A percentile compares a stretch with the other conserved stretches of the same genome.
phyloP scores from a whole-genome alignment of 2,888 invertebrate species.

The Brachylomia viminalis region DNA sequence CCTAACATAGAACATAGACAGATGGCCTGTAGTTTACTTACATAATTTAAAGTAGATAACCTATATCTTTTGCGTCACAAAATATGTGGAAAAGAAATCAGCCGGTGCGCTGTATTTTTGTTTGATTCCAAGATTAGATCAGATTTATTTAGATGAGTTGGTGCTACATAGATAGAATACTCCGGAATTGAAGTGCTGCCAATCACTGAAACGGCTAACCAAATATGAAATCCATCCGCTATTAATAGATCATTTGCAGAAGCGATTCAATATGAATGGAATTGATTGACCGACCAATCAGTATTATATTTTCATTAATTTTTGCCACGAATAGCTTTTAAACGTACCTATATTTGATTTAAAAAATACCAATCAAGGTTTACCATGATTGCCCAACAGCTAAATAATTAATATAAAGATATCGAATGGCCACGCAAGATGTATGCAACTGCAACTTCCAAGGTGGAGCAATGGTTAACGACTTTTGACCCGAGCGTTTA shows the following conservation, averaged over 20 bases:
- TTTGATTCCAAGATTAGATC: conserved; percentile 41
- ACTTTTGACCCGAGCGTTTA: conserved; percentile 14
- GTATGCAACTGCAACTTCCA: conserved; percentile 26
- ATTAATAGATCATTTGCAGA: conserved; percentile 57
- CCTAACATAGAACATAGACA: no score
- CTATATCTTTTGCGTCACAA: conserved; percentile 9
- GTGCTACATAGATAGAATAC: conserved; percentile 17
- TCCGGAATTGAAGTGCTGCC: conserved; percentile 41
- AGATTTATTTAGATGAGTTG: conserved; percentile 26
- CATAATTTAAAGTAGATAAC: conserved; percentile 7
- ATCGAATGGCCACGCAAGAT: conserved; percentile 39
- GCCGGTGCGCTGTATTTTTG: conserved; percentile 4
- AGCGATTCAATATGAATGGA: conserved; percentile 18
- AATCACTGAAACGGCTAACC: conserved; percentile 26
- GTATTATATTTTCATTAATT: conserved; percentile 14
- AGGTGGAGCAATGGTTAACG: conserved; percentile 35
- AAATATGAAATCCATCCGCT: conserved; percentile 52
- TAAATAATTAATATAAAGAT: conserved; percentile 22
- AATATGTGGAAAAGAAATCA: conserved; percentile 12
- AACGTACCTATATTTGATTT: conserved; percentile 21
- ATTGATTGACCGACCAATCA: conserved; percentile 20
- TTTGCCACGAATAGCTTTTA: conserved; percentile 1
- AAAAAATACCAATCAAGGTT: conserved; percentile 28
- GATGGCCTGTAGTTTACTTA: neutral
- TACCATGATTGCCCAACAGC: conserved; percentile 27